Base-by-base conservation (phyloP, 2,888 invertebrate species). In the Ophioninae sp. region DNA sequence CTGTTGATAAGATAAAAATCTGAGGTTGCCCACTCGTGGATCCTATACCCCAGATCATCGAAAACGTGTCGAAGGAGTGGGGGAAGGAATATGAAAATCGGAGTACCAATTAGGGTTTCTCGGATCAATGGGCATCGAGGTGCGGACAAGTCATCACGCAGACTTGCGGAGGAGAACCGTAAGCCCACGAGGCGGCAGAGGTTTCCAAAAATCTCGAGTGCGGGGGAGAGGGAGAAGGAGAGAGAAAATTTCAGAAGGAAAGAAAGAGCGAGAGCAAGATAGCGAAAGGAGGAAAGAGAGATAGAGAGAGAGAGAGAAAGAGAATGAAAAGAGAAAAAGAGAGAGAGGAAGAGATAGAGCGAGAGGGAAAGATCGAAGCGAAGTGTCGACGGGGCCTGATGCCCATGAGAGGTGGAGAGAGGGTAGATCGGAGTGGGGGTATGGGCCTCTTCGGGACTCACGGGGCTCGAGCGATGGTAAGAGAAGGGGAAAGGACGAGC, bases 391-490 rank as follows among this genome's bases (percentile, higher is more conserved):
- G 74, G 62, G 62, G 44, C 68, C 62, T 44, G 76, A n/a, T 21
- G 41, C 39, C 59, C 7, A 30, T 61, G 30, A 68, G 59, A 41
- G 59, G 30, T 6, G 41, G 57, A 10, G 67, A 67, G 62, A 74
- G 44, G 17, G 39, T 56, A 30, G 61, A 59, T 59, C 21, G 59
- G 7, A 61, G 41, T 21, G 39, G 74, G 20, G 50, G 74, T 10
- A 17, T 13, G 23, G 44, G 68, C 44, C n/a, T 72, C 73, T 65
- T 30, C 41, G 78, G 70, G 64, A 69, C 69, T 77, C 61, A 41
- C 20, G 72, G 79, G 44, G 74, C 85, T 85, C 79, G 81, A 82
- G 85, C 67, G 86, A 77, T 85, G 79, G 82, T 76, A 73, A 84
- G 83, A 67, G 79, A 82, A 69, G 74, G 83, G 82, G 83, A 83